Evolutionary conservation across 2,113 vertebrate species (phyloP).

Genomic region (Gymnogyps californianus): DNA sequence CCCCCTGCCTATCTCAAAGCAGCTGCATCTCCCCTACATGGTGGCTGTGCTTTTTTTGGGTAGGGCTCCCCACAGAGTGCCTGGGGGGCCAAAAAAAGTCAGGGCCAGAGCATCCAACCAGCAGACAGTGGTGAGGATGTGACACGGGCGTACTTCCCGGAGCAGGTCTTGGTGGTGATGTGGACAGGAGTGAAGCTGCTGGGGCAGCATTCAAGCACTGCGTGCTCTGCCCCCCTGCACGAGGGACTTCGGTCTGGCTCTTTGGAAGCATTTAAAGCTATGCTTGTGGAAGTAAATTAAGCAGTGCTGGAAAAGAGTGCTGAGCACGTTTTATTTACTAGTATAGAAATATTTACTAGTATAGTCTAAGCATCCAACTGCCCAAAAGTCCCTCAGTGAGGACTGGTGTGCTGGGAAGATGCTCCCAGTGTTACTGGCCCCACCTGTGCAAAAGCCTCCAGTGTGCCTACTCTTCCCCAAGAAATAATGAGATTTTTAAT

Average conservation of each 20-base stretch:
- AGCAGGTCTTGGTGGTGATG: not conserved
- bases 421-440: not conserved
- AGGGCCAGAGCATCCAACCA: not conserved
- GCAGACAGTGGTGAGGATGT: not conserved
- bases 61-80: not conserved
- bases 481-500: not conserved
- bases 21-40: fast-evolving
- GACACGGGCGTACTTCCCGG: not conserved
- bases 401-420: not conserved
- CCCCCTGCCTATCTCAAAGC: not conserved
- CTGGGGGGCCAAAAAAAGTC: not conserved
- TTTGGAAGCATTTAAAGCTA: not conserved
- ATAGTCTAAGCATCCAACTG: not conserved
- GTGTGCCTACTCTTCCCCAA: not conserved
- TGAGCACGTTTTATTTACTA: not conserved
- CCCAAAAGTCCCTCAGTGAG: not conserved
- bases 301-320: not conserved
- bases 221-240: not conserved
- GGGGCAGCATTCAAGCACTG: not conserved
- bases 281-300: not conserved
- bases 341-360: not conserved
- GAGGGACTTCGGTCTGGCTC: not conserved
- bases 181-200: not conserved
- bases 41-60: fast-evolving
- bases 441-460: not conserved